Evolutionary conservation across 2,888 invertebrate genomes (phyloP), one percentile per base, ranked within the genome.

Genomic region (Parnassius orleans): DNA sequence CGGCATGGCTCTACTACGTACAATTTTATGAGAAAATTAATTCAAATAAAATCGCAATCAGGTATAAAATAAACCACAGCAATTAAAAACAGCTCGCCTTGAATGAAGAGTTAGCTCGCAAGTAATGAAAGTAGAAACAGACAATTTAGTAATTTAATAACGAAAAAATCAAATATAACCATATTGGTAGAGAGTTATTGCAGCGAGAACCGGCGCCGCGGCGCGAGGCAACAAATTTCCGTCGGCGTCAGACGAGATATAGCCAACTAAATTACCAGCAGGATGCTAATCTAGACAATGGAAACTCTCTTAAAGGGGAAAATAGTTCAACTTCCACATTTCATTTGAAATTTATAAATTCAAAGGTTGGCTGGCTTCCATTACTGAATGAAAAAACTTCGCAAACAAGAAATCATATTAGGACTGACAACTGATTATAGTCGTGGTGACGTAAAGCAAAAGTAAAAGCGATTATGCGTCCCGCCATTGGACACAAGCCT

Each of bases 231-330:
- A 73, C 76, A 75, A 83, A 81, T 84, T 80, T 84, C 86, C 84
- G 81, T 69, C 72, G 66, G 72, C 75, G 70, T 66, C 76, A 65
- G 63, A 66, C 69, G 65, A 64, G 64, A 70, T 66, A 68, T 68
- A 51, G 55, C 48, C 50, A 9, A 62, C 71, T 69, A 70, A 69
- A 76, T 80, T 80, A 81, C 74, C 78, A 71, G 69, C 75, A 77
- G 80, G 79, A 83, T 78, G 76, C 81, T 81, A 81, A 85, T 84
- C 80, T 79, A 74, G 75, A 81, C 79, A 84, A 83, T 79, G 79
- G 75, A 79, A 81, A 80, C 79, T 72, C 75, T 72, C 73, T 74
- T 65, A 66, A 73, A 70, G 72, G 72, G 71, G 74, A 76, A 75
- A 72, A 73, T 65, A 61, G 58, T 41, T 46, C 44, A n/a, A 10